phyloP scores from a whole-genome alignment of 2,888 invertebrate species.

The Ectemnius continuus region DNA sequence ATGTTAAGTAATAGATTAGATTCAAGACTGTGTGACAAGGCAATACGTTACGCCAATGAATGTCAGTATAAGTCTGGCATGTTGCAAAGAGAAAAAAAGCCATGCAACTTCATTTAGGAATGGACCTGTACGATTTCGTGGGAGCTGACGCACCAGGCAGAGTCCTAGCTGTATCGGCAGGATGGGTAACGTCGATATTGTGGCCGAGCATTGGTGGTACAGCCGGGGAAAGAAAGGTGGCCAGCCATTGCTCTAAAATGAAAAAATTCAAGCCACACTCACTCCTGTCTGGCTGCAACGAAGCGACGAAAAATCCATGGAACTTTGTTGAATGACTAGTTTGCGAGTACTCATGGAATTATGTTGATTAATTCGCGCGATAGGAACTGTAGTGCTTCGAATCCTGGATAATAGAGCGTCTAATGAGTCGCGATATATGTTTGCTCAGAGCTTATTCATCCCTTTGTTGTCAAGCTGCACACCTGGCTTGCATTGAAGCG shows the following conservation, averaged over 20 bases:
- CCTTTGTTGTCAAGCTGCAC: slow-evolving; percentile 43
- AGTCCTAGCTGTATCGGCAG: slow-evolving; percentile 35
- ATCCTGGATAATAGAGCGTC: slow-evolving; percentile 29
- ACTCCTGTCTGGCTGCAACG: too few species aligned
- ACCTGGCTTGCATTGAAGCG: slow-evolving; percentile 50
- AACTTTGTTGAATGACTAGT: too few species aligned
- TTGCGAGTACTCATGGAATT: too few species aligned
- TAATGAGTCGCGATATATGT: slow-evolving; percentile 37
- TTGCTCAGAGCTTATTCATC: slow-evolving; percentile 46
- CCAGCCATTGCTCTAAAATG: not conserved
- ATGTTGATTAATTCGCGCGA: too few species aligned
- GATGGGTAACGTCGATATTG: slow-evolving; percentile 41
- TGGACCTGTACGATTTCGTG: slow-evolving; percentile 27
- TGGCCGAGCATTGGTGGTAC: slow-evolving; percentile 38
- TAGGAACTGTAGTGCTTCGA: too few species aligned
- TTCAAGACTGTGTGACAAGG: too few species aligned
- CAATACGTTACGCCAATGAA: too few species aligned
- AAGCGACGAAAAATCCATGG: too few species aligned
- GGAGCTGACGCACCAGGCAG: slow-evolving; percentile 21
- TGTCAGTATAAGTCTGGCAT: too few species aligned
- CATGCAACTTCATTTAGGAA: slow-evolving; percentile 35
- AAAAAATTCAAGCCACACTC: slow-evolving; percentile 2
- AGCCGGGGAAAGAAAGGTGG: slow-evolving; percentile 26
- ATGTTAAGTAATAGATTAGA: slow-evolving; percentile 9
- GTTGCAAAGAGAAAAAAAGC: too few species aligned